These are phyloP conservation scores for Formicarius rufipectus DNA, from an alignment of 2,113 vertebrate genomes.

Conservation along the genomic window DNA sequence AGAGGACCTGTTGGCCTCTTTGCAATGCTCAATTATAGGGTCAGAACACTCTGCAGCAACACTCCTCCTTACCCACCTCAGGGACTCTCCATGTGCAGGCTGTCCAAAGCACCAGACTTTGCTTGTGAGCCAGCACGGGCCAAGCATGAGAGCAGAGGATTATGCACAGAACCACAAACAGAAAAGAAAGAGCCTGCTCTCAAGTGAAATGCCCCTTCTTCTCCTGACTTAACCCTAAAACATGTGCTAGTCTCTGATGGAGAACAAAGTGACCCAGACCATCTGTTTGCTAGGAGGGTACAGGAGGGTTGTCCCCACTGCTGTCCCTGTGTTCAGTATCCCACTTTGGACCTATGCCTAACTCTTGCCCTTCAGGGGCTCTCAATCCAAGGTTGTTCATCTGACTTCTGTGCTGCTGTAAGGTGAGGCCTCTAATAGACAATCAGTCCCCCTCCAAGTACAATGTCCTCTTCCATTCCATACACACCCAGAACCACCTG, in stretches of 20 bases:
- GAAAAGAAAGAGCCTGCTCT: not conserved
- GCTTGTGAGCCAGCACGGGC: not conserved
- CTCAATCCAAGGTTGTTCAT: not conserved
- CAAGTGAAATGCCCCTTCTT: not conserved
- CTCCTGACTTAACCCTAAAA: not conserved
- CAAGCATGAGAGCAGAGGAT: not conserved
- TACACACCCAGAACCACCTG: accelerated
- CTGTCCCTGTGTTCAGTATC: no score
- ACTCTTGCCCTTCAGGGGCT: accelerated
- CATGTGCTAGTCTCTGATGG: accelerated
- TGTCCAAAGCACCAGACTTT: not conserved
- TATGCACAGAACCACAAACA: accelerated
- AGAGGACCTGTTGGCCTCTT: not conserved
- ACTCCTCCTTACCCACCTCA: not conserved
- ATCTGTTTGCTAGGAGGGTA: accelerated
- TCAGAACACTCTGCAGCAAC: not conserved
- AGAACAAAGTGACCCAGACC: not conserved
- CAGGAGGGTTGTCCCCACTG: accelerated
- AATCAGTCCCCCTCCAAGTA: no score
- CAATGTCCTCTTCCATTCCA: not conserved
- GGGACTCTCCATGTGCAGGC: not conserved
- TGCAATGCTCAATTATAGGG: not conserved
- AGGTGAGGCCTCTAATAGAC: accelerated
- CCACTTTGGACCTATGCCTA: accelerated
- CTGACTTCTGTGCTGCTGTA: accelerated